These are phyloP conservation scores for Florisuga fusca DNA, from an alignment of 2,797 vertebrate species.

Conservation along the genomic window DNA sequence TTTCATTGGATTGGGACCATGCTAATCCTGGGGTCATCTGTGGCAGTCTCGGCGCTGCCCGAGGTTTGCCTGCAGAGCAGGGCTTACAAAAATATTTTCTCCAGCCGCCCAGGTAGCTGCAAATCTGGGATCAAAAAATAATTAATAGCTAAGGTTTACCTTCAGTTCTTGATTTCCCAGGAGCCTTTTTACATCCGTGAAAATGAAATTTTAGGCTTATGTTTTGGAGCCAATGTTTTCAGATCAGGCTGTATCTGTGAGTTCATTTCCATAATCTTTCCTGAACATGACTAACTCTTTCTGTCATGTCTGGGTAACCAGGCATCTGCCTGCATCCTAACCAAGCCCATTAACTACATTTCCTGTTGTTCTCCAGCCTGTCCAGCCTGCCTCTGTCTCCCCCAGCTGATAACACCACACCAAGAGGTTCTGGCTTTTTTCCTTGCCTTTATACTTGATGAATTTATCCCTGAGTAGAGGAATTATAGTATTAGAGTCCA, in stretches of 20 bases:
- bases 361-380: constrained; percentile 20
- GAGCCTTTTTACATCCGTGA: not conserved
- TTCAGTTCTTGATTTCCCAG: not conserved
- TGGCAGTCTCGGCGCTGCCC: not conserved
- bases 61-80: not conserved
- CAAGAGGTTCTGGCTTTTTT: not conserved
- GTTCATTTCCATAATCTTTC: not conserved
- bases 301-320: constrained; percentile 1
- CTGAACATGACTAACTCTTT: constrained; percentile 45
- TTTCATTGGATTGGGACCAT: not conserved
- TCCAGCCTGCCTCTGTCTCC: not conserved
- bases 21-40: not conserved
- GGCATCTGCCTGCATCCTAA: constrained; percentile 13
- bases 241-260: not conserved
- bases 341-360: constrained; percentile 24
- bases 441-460: not conserved
- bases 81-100: not conserved
- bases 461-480: not conserved
- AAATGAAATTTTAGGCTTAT: not conserved
- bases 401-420: not conserved
- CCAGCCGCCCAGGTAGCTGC: not conserved
- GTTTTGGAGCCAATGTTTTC: not conserved
- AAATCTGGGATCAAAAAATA: not conserved
- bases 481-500: not conserved
- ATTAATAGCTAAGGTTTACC: not conserved